Percentiles rank a stretch among this genome's conserved stretches.
Conservation (phyloP, 2,888 invertebrate genomes). For the Ceriagrion tenellum region DNA sequence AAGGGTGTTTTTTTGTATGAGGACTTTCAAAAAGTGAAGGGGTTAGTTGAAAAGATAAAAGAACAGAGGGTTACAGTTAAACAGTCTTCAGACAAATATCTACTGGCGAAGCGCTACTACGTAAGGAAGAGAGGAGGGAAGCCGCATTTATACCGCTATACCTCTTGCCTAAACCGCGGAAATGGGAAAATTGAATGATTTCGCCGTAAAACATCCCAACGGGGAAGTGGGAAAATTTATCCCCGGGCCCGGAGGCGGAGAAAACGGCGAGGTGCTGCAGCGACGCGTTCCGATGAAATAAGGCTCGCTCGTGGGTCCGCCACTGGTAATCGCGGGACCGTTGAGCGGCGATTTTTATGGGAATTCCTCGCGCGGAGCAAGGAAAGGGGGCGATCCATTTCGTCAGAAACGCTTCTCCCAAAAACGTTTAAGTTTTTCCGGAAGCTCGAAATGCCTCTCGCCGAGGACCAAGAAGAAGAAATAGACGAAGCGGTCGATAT, state of each 20-base stretch:
- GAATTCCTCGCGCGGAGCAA: background rate
- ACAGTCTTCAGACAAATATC: too few relatives aligned
- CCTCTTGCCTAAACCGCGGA: background rate
- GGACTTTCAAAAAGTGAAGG: too few relatives aligned
- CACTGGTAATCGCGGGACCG: background rate
- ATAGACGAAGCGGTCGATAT: background rate
- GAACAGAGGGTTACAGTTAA: too few relatives aligned
- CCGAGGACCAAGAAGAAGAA: background rate
- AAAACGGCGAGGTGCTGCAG: background rate
- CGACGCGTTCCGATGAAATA: slow-evolving; percentile 1
- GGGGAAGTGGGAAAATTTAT: background rate
- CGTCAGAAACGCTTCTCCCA: background rate
- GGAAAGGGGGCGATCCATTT: background rate
- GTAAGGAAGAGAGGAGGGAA: background rate
- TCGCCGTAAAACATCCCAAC: background rate
- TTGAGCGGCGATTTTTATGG: background rate
- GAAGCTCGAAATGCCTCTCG: background rate
- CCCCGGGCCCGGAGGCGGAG: background rate
- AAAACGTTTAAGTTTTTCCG: background rate
- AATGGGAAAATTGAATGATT: slow-evolving; percentile 18
- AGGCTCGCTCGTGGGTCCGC: background rate
- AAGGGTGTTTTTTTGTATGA: too few relatives aligned
- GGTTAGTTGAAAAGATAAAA: too few relatives aligned
- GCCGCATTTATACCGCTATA: background rate
- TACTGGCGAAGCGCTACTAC: too few relatives aligned